Evolutionary conservation across 2,797 vertebrate species (phyloP).

Genomic region (Uromys caudimaculatus): DNA sequence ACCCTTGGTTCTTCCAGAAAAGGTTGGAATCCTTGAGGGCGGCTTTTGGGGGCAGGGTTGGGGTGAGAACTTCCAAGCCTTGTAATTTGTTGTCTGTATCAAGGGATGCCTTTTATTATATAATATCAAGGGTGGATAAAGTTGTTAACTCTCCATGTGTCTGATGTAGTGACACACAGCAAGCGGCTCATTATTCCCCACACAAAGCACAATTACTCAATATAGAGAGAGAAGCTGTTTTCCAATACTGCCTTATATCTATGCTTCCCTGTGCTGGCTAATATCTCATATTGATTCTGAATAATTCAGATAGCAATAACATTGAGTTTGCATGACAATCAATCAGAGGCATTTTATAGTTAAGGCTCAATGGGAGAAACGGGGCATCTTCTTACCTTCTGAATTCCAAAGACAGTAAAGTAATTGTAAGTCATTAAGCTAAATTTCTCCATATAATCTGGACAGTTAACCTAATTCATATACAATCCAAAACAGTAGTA

Average conservation of each 20-base stretch:
- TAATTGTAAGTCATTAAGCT: slow-evolving; percentile 88
- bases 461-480: slow-evolving; percentile 85
- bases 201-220: slow-evolving; percentile 81
- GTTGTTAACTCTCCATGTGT: slow-evolving; percentile 69
- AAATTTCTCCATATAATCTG: slow-evolving; percentile 86
- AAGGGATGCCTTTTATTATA: slow-evolving; percentile 69
- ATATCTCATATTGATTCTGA: slow-evolving; percentile 88
- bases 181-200: slow-evolving; percentile 83
- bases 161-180: slow-evolving; percentile 68
- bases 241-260: slow-evolving; percentile 71
- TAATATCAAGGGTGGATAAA: slow-evolving; percentile 75
- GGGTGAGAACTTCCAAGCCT: slow-evolving; percentile 51
- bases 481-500: slow-evolving; percentile 73
- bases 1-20: neutral
- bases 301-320: slow-evolving; percentile 90
- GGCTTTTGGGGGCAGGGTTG: neutral
- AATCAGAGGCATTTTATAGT: slow-evolving; percentile 88
- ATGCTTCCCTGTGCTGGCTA: slow-evolving; percentile 80
- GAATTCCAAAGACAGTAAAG: slow-evolving; percentile 87
- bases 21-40: neutral
- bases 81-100: slow-evolving; percentile 34
- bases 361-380: slow-evolving; percentile 88
- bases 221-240: slow-evolving; percentile 57
- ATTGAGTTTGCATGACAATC: slow-evolving; percentile 88
- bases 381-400: slow-evolving; percentile 85